Evolutionary conservation across 1,140 invertebrate genomes (phyloP), one percentile per base, ranked within the genome.

Genomic region (Dreissena polymorpha): DNA sequence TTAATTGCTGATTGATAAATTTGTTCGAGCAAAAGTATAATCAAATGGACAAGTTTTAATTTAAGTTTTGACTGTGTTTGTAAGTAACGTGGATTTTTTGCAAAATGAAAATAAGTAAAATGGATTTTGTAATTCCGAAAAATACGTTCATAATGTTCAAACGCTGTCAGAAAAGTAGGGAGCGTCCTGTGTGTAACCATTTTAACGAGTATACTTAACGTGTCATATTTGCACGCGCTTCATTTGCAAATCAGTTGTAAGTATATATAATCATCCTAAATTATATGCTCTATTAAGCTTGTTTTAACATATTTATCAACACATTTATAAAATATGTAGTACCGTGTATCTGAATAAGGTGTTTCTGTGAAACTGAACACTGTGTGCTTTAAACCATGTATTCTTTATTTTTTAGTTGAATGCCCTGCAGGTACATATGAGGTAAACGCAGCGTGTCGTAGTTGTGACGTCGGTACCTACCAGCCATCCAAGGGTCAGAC

Each of bases 391-490:
- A n/a, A 60, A n/a, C 2, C 21, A 60, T 60, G 16, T 23, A 12
- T n/a, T 23, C 57, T 18, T 60, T 23, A 60, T 60, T 2, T 60
- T 60, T 23, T 60, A 74, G 72, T 74, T 16, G 21, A 12, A 74
- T 74, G 72, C 39, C 72, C 72, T 13, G 21, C 51, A 57, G 72
- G 72, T 21, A 74, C 53, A 0, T 63, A 74, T 29, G n/a, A 25
- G 18, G 21, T 18, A 0, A 16, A 63, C 39, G 51, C 21, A 16
- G 55, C 60, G n/a, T 74, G 72, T 60, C 53, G 18, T 16, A 57
- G 53, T 27, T 73, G 70, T 73, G 70, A 73, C 39, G 25, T 53
- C 16, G 70, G 70, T 18, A 73, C 49, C 18, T 63, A 74, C 60
- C 72, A 74, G 25, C 27, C 72, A 27, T 39, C 25, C 23, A 29